These are phyloP conservation scores for Artibeus jamaicensis DNA, from an alignment of 2,797 vertebrate genomes.

Conservation along the genomic window DNA sequence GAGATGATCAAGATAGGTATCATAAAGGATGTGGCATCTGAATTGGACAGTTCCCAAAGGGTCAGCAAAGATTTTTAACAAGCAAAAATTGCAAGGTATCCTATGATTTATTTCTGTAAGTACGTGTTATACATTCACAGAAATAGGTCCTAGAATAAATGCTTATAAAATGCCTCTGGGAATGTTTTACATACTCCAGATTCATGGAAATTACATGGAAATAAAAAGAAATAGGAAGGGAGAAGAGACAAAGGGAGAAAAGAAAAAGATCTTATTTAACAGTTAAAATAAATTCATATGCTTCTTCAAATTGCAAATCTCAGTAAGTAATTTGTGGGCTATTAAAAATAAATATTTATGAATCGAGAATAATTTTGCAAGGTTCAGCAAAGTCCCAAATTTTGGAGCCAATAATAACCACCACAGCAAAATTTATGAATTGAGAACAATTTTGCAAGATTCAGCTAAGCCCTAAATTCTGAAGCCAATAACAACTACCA, in stretches of 20 bases:
- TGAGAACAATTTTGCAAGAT: neutral
- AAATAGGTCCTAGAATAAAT: constrained; percentile 16
- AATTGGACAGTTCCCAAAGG: neutral
- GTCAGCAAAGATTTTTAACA: neutral
- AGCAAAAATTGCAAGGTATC: neutral
- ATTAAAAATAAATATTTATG: neutral
- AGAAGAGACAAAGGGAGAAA: neutral
- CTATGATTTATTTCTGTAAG: neutral
- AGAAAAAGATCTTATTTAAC: neutral
- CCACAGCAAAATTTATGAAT: neutral
- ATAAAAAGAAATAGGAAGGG: neutral
- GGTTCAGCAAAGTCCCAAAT: neutral
- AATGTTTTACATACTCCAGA: neutral
- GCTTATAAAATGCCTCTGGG: neutral
- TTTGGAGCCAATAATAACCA: neutral
- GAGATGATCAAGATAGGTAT: neutral
- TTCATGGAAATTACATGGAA: neutral
- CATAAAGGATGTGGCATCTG: neutral
- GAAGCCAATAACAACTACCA: neutral
- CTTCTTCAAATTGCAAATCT: neutral
- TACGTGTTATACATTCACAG: neutral
- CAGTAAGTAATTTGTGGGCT: neutral
- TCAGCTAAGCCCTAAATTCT: neutral
- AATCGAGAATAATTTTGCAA: neutral
- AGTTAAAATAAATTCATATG: neutral